Evolutionary conservation across 2,888 invertebrate species (phyloP).

Genomic region (Cephus rjabovi): DNA sequence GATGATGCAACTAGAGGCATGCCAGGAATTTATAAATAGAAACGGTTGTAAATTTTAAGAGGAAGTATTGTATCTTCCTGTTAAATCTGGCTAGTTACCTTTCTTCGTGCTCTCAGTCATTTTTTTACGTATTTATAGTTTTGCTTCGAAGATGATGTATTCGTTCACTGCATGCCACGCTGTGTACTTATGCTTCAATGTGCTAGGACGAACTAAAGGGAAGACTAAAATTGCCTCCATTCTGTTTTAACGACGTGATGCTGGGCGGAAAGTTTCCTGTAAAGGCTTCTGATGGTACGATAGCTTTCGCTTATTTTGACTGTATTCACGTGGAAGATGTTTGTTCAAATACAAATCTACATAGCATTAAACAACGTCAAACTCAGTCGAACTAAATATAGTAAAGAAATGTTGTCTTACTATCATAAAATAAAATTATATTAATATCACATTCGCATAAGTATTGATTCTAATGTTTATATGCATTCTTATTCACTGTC

Average conservation of each 20-base stretch:
- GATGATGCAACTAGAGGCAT: conserved; percentile 35
- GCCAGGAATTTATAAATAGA: conserved; percentile 28
- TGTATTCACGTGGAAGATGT: too few relatives aligned
- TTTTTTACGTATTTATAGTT: background rate
- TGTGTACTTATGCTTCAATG: background rate
- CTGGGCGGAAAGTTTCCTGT: background rate
- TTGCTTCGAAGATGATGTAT: background rate
- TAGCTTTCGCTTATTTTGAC: background rate
- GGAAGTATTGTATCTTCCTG: background rate
- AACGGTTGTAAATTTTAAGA: background rate
- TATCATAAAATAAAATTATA: background rate
- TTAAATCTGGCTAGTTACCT: conserved; percentile 27
- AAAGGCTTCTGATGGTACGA: background rate
- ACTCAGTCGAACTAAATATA: background rate
- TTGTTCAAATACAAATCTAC: too few relatives aligned
- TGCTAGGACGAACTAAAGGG: background rate
- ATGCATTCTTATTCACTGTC: background rate
- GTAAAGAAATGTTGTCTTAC: background rate
- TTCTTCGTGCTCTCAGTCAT: conserved; percentile 30
- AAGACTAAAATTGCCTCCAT: background rate
- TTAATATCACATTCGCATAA: background rate
- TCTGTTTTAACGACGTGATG: background rate
- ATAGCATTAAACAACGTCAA: background rate
- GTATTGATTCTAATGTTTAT: background rate
- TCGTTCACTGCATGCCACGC: background rate